Evolutionary conservation across 2,888 invertebrate genomes (phyloP).

Genomic region (Drosophila mayaguana): DNA sequence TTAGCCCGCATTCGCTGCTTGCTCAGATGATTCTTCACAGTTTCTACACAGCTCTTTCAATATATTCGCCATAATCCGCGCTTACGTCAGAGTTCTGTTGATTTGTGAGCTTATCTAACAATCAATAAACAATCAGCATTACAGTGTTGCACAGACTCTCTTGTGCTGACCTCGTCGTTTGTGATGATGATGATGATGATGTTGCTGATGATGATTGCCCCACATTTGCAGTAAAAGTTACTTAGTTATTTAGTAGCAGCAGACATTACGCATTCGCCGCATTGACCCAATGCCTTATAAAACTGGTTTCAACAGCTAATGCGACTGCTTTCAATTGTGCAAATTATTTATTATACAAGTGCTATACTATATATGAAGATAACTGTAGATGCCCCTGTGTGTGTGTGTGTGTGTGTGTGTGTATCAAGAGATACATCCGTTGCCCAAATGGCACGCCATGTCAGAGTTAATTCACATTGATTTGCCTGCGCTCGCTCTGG

Average conservation of each 20-base stretch:
- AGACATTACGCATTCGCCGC: conserved; percentile 38
- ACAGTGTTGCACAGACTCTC: conserved; percentile 6
- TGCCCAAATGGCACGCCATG: conserved; percentile 36
- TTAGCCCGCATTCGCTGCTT: neutral
- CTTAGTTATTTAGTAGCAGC: conserved; percentile 19
- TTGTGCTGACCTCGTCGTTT: conserved; percentile 17
- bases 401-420: neutral
- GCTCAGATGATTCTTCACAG: neutral
- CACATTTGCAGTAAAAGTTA: conserved; percentile 26
- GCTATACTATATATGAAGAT: conserved; percentile 2
- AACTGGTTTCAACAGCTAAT: conserved; percentile 24
- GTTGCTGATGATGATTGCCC: conserved; percentile 23
- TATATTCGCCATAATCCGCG: neutral
- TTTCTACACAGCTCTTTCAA: neutral
- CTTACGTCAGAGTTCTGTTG: neutral
- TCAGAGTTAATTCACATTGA: conserved; percentile 35
- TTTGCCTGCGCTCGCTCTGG: conserved; percentile 23
- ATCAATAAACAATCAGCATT: conserved; percentile 13
- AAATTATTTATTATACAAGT: conserved; percentile 22
- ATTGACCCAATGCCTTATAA: conserved; percentile 50
- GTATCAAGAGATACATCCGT: conserved; percentile 43
- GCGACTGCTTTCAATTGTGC: conserved; percentile 42
- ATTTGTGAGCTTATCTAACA: conserved; percentile 10
- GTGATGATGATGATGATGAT: conserved; percentile 1
- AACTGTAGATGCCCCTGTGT: neutral